phyloP scores from a whole-genome alignment of 2,888 invertebrate genomes.

The Dicycla oo region DNA sequence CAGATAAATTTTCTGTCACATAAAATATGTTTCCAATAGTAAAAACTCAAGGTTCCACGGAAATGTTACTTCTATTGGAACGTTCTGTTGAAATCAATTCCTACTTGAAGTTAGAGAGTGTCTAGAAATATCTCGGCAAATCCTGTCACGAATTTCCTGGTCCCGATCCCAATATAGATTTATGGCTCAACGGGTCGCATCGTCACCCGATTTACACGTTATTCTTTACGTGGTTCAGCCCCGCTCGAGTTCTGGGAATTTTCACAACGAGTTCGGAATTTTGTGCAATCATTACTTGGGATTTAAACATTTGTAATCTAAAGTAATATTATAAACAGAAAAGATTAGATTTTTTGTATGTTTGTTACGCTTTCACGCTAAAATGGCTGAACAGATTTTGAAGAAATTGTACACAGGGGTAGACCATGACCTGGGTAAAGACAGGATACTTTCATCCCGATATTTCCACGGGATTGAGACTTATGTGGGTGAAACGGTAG shows the following conservation, averaged over 20 bases:
- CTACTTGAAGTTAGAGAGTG: background rate
- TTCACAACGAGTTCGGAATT: background rate
- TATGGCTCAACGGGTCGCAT: conserved; percentile 37
- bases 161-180: conserved; percentile 11
- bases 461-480: no score
- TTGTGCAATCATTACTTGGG: no score
- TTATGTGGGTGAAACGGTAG: no score
- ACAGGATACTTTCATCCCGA: no score
- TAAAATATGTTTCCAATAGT: background rate
- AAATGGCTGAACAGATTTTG: no score
- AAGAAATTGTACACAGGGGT: no score
- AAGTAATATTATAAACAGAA: no score
- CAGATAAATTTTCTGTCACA: background rate
- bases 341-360: no score
- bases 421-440: no score
- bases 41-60: background rate
- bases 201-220: conserved; percentile 43
- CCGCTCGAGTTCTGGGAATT: background rate
- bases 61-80: background rate
- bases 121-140: conserved; percentile 10
- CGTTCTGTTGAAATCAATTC: conserved; percentile 18
- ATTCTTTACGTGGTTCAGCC: conserved; percentile 23
- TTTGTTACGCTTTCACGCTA: no score
- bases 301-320: no score
- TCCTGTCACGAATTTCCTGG: conserved; percentile 41